Evolutionary conservation across 2,797 vertebrate species (phyloP), one percentile per base, ranked within the genome.

Genomic region (Diplodus sargus): DNA sequence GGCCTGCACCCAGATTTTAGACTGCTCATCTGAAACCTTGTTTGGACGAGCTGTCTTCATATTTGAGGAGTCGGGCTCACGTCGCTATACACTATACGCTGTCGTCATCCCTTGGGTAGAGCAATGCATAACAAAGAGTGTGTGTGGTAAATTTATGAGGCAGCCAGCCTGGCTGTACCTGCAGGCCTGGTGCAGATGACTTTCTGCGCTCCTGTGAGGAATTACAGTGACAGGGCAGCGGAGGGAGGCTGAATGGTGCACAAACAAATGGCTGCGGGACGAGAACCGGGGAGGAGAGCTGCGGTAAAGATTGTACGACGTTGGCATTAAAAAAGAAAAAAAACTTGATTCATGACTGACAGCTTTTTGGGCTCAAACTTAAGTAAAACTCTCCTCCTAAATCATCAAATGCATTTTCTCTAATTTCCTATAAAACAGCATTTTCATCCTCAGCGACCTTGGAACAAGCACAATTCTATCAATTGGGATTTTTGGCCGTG

Each of bases 81-180:
- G 65, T 77, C 67, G 20, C 67, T 34, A 20, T 49, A 76, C 69
- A 0, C 75, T 42, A 1, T 22, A 49, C 70, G 28, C 71, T 4
- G 48, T 42, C 56, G 78, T 66, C 72, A 57, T 85, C 86, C 74
- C 77, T 25, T 54, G 78, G 84, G 76, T 65, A 59, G 71, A 81
- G 70, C 81, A 81, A 82, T 88, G 85, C 83, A 88, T 87, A 83
- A 87, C 82, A 90, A 85, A 82, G 78, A n/a, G 72, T 51, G 52
- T 69, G 76, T 77, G 77, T 54, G 72, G 78, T 72, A 81, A 86
- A 93, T 92, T 91, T 90, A 93, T 87, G 90, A 89, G 76, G 73
- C 83, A 61, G 84, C 69, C 83, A 66, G 51, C 64, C 84, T 65
- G 79, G 64, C 77, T 59, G 63, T 76, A 88, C 91, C 86, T 72